Base-by-base conservation (phyloP, 92 coral and sea anemone genomes). In the Phenganax subtilis region DNA sequence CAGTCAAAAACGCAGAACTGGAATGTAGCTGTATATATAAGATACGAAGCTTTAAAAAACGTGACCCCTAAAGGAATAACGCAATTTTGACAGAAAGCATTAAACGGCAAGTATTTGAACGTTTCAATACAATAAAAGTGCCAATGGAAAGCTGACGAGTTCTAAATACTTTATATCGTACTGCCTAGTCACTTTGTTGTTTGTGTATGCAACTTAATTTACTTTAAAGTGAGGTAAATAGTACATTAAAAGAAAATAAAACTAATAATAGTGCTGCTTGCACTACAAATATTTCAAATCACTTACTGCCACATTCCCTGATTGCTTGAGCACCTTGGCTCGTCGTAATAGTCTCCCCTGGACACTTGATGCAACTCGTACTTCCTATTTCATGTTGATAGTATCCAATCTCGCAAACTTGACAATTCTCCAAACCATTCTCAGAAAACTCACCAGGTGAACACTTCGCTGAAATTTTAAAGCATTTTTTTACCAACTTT, bases 301-400 rank as follows among this genome's bases (percentile, higher is more conserved):
- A 53, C 94, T 88, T 81, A 94, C 98, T 91, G 82, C 96, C 97
- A 81, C 98, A 94, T 67, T 89, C 90, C 55, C 80, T 82, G 64
- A 94, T 63, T n/a, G 97, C 92, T 10, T 84, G 86, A 60, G 98
- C 86, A 12, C 90, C 98, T 60, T 74, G 84, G 63, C 84, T 87
- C 28, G 91, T 67, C n/a, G 98, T 92, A 10, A 86, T 89, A 16
- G 98, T 87, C 54, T 92, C 91, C 62, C 98, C 98, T 16, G 98
- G 98, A 75, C 98, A 94, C 51, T 56, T 77, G 56, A 78, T 66
- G 80, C 98, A 94, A 14, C 70, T 70, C 51, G 76, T 81, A 77
- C 86, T 89, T 53, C 90, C 90, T 58, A 71, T 60, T 60, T 80
- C 72, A 10, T 90, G 89, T 75, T 94, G 98, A 78, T 94, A 94